Conservation (phyloP, 30 jellyfish, hydroid and myxozoan species). For the Thelohanellus kitauei region DNA sequence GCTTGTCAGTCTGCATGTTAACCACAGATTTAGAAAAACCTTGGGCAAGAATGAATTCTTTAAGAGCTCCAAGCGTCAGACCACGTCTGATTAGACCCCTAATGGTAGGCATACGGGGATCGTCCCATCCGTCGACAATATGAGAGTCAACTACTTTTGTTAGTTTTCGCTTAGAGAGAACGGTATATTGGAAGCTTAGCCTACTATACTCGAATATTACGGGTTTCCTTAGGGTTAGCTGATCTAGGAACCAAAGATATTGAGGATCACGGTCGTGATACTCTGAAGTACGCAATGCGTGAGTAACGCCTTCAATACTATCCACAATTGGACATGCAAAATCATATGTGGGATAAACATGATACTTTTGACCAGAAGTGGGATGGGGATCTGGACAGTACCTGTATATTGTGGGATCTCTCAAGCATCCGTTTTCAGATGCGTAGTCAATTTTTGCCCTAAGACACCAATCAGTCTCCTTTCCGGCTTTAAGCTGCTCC, state of each 20-base stretch:
- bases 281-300: constrained; percentile 78
- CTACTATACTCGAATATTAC: constrained; percentile 42
- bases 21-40: constrained; percentile 67
- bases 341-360: constrained; percentile 77
- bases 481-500: constrained; percentile 36
- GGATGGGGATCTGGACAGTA: constrained; percentile 39
- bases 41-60: constrained; percentile 70
- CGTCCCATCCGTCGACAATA: constrained; percentile 91
- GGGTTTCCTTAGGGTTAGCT: constrained; percentile 35
- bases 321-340: constrained; percentile 95
- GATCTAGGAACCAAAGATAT: constrained; percentile 41
- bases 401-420: constrained; percentile 72
- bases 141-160: constrained; percentile 44
- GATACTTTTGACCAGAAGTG: constrained; percentile 28
- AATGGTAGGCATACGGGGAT: constrained; percentile 66
- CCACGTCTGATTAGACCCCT: constrained; percentile 69
- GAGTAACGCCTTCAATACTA: constrained; percentile 87
- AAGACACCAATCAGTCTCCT: constrained; percentile 19
- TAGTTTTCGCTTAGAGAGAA: constrained; percentile 54
- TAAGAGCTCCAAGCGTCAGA: constrained; percentile 42
- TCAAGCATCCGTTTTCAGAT: constrained; percentile 54
- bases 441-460: constrained; percentile 45
- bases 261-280: constrained; percentile 67
- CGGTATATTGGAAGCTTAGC: constrained; percentile 49
- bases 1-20: constrained; percentile 86